Base-by-base conservation (phyloP, 2,888 invertebrate species). In the Amphipyra berbera region DNA sequence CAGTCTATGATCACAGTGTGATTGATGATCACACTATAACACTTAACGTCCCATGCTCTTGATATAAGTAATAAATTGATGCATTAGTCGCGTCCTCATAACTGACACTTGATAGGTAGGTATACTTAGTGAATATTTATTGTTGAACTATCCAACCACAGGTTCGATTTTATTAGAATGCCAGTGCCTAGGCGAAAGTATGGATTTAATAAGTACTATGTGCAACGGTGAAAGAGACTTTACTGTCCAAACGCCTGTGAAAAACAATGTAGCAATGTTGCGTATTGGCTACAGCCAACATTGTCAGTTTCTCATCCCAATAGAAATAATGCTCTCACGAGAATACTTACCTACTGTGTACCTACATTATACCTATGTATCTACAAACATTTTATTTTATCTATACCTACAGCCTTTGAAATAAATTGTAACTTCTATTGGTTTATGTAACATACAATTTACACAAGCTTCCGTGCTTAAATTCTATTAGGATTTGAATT, bases 181-280 rank as follows among this genome's bases (percentile, higher is more conserved):
- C n/a, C n/a, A 52, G 21, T 21, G 21, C 21, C 21, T 21, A 2
- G 21, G 21, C 21, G 21, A 1, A 21, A 21, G 21, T 3, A 21
- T 3, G 21, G 21, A 21, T 21, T 21, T 21, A 21, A 2, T 21
- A 21, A 2, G n/a, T n/a, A n/a, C n/a, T n/a, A 45, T 48, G 38
- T 47, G 55, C 6, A 15, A 65, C 59, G 50, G 44, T 46, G 50
- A 21, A 38, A 56, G 40, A 57, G 30, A 13, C 9, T 8, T 5
- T 50, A 55, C 49, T 49, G 52, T 63, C 46, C 44, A 35, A 50
- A 21, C 59, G 58, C 74, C 69, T 61, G 48, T 59, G 52, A 61
- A 69, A 65, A 55, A 74, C 59, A 70, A 52, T 54, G 61, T 70
- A 70, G 67, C 69, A 66, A 72, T 52, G 56, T 62, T 57, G 42